Evolutionary conservation across 2,797 vertebrate species (phyloP), one percentile per base, ranked within the genome.

Genomic region (Atherinosoma microstoma): DNA sequence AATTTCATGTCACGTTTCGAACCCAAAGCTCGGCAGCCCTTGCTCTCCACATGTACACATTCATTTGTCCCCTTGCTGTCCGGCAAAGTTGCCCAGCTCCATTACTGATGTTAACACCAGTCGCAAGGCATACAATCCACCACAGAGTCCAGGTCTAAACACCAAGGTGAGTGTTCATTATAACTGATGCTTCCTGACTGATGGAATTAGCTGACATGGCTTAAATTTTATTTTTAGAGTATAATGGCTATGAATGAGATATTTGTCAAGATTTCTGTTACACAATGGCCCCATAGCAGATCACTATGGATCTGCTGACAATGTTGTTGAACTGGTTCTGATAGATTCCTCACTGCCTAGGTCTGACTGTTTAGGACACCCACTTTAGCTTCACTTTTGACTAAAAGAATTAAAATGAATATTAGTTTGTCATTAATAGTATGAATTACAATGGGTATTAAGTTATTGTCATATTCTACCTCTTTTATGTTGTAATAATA

Each of bases 1-100:
- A 90, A 91, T 96, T 92, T 96, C 96, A 84, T 97, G 95, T 91
- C 94, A 95, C 53, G 94, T 96, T 92, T 96, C 96, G 30, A 97
- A 96, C 85, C 91, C 95, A 86, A 95, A 93, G 75, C 94, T 94
- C 71, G 88, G 76, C 75, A 94, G 91, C 88, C 93, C 93, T 59
- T 92, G 92, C 84, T 93, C 93, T 75, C 96, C 97, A 66, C 96
- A 97, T 69, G 95, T 99, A 76, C 96, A 97, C 87, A 98, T 99
- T 87, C 96, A 96, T 84, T 94, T 99, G 91, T 95, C 95, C 76
- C 92, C 95, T 57, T 93, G 94, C 84, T 94, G 93, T 78, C 93
- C 94, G 70, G 90, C 89, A 66, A 95, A 93, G 83, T 49, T 90
- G 45, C 73, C 86, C 65, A 89, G 84, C 77, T 90, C 89, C 84